Evolutionary conservation across 2,113 vertebrate genomes (phyloP).

Genomic region (Muntiacus muntjak): DNA sequence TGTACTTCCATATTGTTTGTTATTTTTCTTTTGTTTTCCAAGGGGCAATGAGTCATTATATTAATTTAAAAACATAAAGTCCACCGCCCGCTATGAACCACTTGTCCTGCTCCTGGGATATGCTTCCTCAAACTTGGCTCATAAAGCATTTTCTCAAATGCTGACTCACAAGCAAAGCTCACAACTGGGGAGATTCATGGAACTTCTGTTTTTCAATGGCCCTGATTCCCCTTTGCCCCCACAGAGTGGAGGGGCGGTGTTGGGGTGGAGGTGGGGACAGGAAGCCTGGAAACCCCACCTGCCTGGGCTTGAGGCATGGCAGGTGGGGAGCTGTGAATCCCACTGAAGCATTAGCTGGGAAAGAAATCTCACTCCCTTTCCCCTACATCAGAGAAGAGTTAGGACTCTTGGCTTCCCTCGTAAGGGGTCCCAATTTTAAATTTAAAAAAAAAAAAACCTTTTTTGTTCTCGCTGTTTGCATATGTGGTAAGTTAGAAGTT

Average conservation of each 20-base stretch:
- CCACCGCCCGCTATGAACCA: rapidly evolving
- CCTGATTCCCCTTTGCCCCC: background rate
- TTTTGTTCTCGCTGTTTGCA: background rate
- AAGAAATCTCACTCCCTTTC: background rate
- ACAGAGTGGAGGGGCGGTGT: background rate
- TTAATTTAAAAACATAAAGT: background rate
- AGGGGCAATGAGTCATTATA: background rate
- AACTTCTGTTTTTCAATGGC: background rate
- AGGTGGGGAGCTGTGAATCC: rapidly evolving
- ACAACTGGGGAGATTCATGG: background rate
- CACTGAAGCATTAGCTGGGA: rapidly evolving
- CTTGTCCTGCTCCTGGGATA: background rate
- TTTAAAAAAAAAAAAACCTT: background rate
- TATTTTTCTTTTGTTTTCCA: background rate
- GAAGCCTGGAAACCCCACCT: background rate
- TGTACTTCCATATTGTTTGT: background rate
- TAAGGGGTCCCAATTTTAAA: background rate
- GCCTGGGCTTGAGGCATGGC: background rate
- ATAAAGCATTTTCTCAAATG: background rate
- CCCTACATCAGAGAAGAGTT: background rate
- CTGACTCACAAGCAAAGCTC: background rate
- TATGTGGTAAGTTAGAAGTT: background rate
- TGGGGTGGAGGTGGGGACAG: too few species aligned
- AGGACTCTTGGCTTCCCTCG: background rate
- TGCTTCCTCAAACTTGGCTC: background rate